Conservation (phyloP, 2,113 vertebrate genomes). For the Caranx melampygus region DNA sequence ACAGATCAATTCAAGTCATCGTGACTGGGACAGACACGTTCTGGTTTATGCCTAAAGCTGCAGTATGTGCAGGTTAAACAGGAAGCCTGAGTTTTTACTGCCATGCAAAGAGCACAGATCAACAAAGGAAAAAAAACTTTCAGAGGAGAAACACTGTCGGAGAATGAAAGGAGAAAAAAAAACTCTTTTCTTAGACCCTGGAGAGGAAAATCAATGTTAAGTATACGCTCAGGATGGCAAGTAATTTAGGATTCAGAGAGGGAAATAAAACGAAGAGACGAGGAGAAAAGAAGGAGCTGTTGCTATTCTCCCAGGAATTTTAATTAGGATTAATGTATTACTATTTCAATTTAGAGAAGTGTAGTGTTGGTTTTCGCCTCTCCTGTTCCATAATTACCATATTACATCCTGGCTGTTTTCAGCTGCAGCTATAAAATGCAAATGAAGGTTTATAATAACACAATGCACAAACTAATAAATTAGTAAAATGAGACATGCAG, state of each 20-base stretch:
- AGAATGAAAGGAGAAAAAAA: conserved; percentile 25
- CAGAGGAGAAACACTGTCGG: conserved; percentile 3
- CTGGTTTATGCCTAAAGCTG: conserved; percentile 41
- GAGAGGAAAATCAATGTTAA: conserved; percentile 54
- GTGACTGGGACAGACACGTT: conserved; percentile 38
- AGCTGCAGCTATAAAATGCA: conserved; percentile 70
- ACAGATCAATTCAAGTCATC: conserved; percentile 46
- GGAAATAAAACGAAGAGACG: conserved; percentile 35
- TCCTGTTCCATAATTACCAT: conserved; percentile 67
- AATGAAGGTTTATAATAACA: conserved; percentile 69
- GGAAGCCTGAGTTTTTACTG: background rate
- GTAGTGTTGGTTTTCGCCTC: conserved; percentile 52
- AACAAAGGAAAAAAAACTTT: conserved; percentile 26
- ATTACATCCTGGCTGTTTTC: conserved; percentile 57
- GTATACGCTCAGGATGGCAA: conserved; percentile 36
- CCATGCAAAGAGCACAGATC: conserved; percentile 36
- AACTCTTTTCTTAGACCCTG: conserved; percentile 12
- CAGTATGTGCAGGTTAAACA: conserved; percentile 36
- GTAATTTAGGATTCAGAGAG: conserved; percentile 44
- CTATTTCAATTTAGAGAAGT: conserved; percentile 65
- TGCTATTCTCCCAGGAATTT: conserved; percentile 54
- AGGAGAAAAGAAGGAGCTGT: background rate
- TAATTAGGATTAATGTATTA: conserved; percentile 70
- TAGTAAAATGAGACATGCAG: conserved; percentile 46
- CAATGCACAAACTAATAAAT: conserved; percentile 62